Evolutionary conservation across 2,113 vertebrate genomes (phyloP).

Genomic region (Gymnarchus niloticus): DNA sequence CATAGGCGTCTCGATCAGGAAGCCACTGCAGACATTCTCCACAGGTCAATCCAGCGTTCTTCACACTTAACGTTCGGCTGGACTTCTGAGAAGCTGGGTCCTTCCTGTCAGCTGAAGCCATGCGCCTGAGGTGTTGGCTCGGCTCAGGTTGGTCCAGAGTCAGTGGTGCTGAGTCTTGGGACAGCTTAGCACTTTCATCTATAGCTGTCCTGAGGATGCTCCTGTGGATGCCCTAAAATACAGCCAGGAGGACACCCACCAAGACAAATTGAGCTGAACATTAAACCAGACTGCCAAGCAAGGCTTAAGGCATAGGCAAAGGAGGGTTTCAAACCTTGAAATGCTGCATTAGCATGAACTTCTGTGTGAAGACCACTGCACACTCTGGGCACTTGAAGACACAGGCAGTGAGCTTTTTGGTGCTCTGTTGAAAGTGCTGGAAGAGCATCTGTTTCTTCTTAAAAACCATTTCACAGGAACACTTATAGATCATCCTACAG

Average conservation of each 20-base stretch:
- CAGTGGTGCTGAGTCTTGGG: conserved; percentile 46
- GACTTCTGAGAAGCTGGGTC: conserved; percentile 46
- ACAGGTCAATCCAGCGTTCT: conserved; percentile 79
- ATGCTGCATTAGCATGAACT: conserved; percentile 81
- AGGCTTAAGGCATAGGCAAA: neutral
- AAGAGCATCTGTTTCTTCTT: conserved; percentile 85
- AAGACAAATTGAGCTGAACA: neutral
- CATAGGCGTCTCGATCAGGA: conserved; percentile 79
- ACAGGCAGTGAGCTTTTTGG: conserved; percentile 68
- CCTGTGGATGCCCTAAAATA: conserved; percentile 69
- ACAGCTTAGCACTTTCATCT: conserved; percentile 54
- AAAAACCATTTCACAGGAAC: conserved; percentile 87
- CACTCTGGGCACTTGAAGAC: conserved; percentile 95
- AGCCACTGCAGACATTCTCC: conserved; percentile 83
- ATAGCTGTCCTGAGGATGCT: conserved; percentile 65
- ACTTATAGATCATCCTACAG: conserved; percentile 87
- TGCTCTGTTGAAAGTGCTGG: conserved; percentile 88
- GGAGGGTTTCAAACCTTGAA: conserved; percentile 74
- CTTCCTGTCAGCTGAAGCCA: conserved; percentile 47
- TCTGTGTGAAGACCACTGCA: conserved; percentile 82
- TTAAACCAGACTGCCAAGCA: neutral
- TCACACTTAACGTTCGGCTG: conserved; percentile 56
- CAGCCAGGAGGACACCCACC: neutral
- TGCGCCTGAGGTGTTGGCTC: conserved; percentile 30
- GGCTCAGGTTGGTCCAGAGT: conserved; percentile 38